Evolutionary conservation across 1,140 invertebrate species (phyloP).

Genomic region (Cherax quadricarinatus): DNA sequence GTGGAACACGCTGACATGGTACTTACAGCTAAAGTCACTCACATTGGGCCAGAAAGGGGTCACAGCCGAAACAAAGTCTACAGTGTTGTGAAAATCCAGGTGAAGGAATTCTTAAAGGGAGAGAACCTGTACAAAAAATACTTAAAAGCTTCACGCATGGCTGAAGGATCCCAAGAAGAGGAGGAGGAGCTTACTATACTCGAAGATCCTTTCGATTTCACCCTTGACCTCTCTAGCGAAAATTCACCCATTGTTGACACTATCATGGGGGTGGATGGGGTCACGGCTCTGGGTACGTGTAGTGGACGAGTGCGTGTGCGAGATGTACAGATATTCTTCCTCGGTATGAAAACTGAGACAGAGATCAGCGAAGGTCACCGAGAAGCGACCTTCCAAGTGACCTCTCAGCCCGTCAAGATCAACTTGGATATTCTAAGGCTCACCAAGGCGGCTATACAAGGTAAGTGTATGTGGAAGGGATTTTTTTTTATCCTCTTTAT

Average conservation of each 20-base stretch:
- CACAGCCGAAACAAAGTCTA: slow-evolving; percentile 16
- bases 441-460: slow-evolving; percentile 43
- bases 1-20: slow-evolving; percentile 25
- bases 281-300: slow-evolving; percentile 34
- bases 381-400: slow-evolving; percentile 35
- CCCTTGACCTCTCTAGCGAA: not conserved
- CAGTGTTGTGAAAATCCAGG: slow-evolving; percentile 15
- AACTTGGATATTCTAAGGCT: slow-evolving; percentile 30
- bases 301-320: slow-evolving; percentile 33
- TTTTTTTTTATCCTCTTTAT: not conserved
- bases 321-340: slow-evolving; percentile 53
- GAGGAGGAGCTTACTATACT: slow-evolving; percentile 30
- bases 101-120: slow-evolving; percentile 43
- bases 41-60: slow-evolving; percentile 25
- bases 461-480: not conserved
- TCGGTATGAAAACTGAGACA: not conserved
- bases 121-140: slow-evolving; percentile 1
- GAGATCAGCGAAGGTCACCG: slow-evolving; percentile 30
- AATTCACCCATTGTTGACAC: not conserved
- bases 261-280: slow-evolving; percentile 26
- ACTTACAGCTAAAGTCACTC: slow-evolving; percentile 45
- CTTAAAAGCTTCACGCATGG: not conserved
- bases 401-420: slow-evolving; percentile 55
- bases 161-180: not conserved
- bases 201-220: not conserved